Evolutionary conservation across 2,888 invertebrate species (phyloP), one percentile per base, ranked within the genome.

Genomic region (Drosophila cognata): DNA sequence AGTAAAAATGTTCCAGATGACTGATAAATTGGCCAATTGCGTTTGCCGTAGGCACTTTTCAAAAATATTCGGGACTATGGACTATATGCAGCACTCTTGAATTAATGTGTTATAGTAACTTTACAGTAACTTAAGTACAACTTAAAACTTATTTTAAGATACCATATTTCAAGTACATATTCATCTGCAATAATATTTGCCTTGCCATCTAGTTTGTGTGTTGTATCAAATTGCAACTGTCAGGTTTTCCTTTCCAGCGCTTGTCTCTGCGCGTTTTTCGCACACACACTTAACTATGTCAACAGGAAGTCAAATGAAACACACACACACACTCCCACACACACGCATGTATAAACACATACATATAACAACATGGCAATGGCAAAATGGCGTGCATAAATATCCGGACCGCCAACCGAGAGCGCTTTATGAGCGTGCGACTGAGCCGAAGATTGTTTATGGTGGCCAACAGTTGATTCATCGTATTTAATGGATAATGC

Each of bases 381-480:
- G 69, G 79, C 69, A 88, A 85, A 89, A 88, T 89, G 90, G 90
- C 83, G 78, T 67, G 77, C 90, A 86, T 86, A 86, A 86, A 86
- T 89, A 85, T 85, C 88, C 83, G 88, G 68, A 70, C 43, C 72
- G 67, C 82, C 79, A 77, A 77, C 64, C 74, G 74, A 70, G 67
- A 71, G 61, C 77, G 70, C 84, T 87, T 85, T 89, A 89, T 87
- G 85, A 81, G 88, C 69, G 57, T 50, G 71, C 70, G 72, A 59
- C 77, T 68, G 73, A 78, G 88, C 74, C 82, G 83, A 86, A 86
- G 88, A 89, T 89, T 84, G 88, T 87, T 85, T 85, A 87, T 89
- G 88, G 69, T 63, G 74, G 89, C 82, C 85, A 89, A 82, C 82
- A 80, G 88, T 89, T 86, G 90, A 86, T 86, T 89, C 85, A 86